Evolutionary conservation across 2,888 invertebrate species (phyloP).

Genomic region (Lycaena phlaeas): DNA sequence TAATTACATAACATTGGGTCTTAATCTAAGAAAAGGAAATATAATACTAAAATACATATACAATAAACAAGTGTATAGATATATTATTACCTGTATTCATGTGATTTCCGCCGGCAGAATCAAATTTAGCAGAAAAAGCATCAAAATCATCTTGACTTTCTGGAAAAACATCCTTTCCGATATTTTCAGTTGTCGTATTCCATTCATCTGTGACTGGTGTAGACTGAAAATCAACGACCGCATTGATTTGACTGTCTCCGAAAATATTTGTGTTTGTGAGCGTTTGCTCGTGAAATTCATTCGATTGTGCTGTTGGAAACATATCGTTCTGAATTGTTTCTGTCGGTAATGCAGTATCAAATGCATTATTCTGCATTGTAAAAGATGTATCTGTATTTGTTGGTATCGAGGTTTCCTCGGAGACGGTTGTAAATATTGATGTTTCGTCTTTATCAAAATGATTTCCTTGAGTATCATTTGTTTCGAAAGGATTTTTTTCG

Average conservation of each 20-base stretch:
- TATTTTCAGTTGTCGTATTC: constrained; percentile 37
- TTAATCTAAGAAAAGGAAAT: no score
- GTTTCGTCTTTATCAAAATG: constrained; percentile 20
- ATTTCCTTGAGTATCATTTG: constrained; percentile 21
- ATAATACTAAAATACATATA: no score
- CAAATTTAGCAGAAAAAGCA: constrained; percentile 92
- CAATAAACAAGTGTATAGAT: no score
- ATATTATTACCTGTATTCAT: constrained; percentile 35
- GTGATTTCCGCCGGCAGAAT: constrained; percentile 72
- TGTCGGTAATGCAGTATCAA: constrained; percentile 17
- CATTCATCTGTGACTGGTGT: constrained; percentile 27
- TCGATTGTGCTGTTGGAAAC: constrained; percentile 23
- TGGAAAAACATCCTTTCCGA: constrained; percentile 42
- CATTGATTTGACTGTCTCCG: constrained; percentile 18
- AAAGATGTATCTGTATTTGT: constrained; percentile 24
- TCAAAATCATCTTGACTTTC: constrained; percentile 88
- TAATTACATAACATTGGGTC: no score
- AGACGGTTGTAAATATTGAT: constrained; percentile 32
- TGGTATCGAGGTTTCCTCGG: constrained; percentile 28
- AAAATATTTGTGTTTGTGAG: constrained; percentile 14
- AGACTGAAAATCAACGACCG: constrained; percentile 20
- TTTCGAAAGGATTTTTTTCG: constrained; percentile 56
- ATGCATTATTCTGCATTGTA: constrained; percentile 19
- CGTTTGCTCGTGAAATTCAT: constrained; percentile 20
- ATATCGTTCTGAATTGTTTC: constrained; percentile 24